phyloP scores from a whole-genome alignment of 2,797 vertebrate species.

The Malacoctenus gilli region DNA sequence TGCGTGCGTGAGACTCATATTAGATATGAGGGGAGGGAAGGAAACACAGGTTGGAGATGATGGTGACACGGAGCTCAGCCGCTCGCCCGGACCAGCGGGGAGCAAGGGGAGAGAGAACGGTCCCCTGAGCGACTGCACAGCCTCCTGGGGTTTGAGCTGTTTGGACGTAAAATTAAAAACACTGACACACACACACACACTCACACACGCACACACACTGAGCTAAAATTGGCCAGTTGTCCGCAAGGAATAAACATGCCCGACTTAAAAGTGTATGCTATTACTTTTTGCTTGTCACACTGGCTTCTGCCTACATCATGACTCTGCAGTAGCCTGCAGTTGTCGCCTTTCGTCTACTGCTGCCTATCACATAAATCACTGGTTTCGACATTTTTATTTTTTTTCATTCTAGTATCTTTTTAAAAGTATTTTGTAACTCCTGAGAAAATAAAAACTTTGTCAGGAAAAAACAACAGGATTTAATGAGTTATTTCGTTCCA shows the following conservation, averaged over 20 bases:
- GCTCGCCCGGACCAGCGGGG: constrained; percentile 68
- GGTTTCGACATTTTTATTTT: no score
- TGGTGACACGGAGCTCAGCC: constrained; percentile 70
- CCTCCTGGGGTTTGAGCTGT: constrained; percentile 63
- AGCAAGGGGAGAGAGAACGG: constrained; percentile 42
- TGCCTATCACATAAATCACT: not conserved
- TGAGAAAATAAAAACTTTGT: no score
- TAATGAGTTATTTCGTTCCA: no score
- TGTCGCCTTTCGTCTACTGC: not conserved
- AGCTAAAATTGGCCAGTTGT: constrained; percentile 29
- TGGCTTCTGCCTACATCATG: not conserved
- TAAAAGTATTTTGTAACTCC: no score
- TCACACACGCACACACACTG: constrained; percentile 24
- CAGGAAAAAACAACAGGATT: no score
- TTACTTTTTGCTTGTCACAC: constrained; percentile 26
- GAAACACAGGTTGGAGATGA: constrained; percentile 70
- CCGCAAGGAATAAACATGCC: constrained; percentile 30
- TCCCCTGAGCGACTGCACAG: constrained; percentile 49
- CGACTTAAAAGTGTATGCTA: constrained; percentile 21
- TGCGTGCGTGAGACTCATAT: constrained; percentile 56
- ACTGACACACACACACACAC: constrained; percentile 21
- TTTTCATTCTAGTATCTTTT: no score
- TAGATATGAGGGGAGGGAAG: constrained; percentile 61
- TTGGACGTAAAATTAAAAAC: constrained; percentile 49
- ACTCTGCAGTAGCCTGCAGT: not conserved